Evolutionary conservation across 2,113 vertebrate species (phyloP).

Genomic region (Actenoides hombroni): DNA sequence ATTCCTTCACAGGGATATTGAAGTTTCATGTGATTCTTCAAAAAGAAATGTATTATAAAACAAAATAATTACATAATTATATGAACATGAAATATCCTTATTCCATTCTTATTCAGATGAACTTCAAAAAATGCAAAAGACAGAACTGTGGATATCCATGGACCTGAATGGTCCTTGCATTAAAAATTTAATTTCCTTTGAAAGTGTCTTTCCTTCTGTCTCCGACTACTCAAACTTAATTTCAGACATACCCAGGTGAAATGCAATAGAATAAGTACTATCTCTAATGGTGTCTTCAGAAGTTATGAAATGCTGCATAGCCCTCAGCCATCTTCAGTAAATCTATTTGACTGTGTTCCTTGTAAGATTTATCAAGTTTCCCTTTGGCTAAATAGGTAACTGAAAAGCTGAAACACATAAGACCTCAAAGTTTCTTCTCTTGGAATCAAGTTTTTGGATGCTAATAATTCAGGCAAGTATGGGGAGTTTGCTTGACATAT

Average conservation of each 20-base stretch:
- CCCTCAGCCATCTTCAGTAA: background rate
- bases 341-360: background rate
- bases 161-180: background rate
- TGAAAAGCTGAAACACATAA: background rate
- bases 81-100: background rate
- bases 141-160: background rate
- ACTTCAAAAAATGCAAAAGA: slow-evolving; percentile 7
- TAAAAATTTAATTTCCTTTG: background rate
- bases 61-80: slow-evolving; percentile 1
- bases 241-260: background rate
- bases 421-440: background rate
- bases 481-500: background rate
- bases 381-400: background rate
- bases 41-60: slow-evolving; percentile 5
- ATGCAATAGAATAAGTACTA: background rate
- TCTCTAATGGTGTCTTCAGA: background rate
- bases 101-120: background rate
- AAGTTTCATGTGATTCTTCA: background rate
- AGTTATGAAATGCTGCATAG: background rate
- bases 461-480: background rate
- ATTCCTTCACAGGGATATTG: background rate
- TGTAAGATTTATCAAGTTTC: background rate
- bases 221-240: background rate
- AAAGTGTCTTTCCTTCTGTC: background rate
- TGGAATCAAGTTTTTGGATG: background rate